Evolutionary conservation across 2,113 vertebrate genomes (phyloP), one percentile per base, ranked within the genome.

Genomic region (Willisornis vidua): DNA sequence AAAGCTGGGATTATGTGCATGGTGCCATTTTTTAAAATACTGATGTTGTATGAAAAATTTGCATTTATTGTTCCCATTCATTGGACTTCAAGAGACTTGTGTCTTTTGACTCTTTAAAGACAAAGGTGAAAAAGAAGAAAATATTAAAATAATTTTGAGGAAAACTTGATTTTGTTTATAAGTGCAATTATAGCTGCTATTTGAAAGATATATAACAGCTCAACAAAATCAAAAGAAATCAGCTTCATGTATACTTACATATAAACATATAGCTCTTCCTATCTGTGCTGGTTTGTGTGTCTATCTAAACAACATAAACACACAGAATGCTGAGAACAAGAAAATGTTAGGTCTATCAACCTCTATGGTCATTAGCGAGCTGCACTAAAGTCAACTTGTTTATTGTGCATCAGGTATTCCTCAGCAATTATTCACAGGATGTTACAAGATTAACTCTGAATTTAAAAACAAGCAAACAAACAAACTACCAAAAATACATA

Each of bases 281-380:
- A 0, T 39, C 10, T 10, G 0, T 22, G 18, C 15, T 15, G n/a
- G 6, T 28, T 49, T 73, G 6, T 25, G 10, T 39, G 5, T 80
- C 12, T 25, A 7, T 23, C n/a, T 45, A 3, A 17, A 14, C 12
- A 55, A 28, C 9, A 41, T 4, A 26, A 18, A 46, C 13, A 26
- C 3, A 31, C 2, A 17, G 10, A 68, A 76, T 10, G 9, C 26
- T 24, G n/a, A 61, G 19, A 68, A 80, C 17, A 73, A 37, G n/a
- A 43, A 62, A 10, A 37, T 12, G 6, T 51, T 7, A 10, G 3
- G 11, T 48, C 7, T 48, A 12, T 59, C 4, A 2, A 51, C 49
- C 26, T 68, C 8, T 9, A 3, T 54, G 7, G 17, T 81, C 48
- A 19, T 7, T 39, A 48, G 19, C 12, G 23, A 33, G 26, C 8